phyloP scores from a whole-genome alignment of 2,113 vertebrate species.

The Eclectus roratus region DNA sequence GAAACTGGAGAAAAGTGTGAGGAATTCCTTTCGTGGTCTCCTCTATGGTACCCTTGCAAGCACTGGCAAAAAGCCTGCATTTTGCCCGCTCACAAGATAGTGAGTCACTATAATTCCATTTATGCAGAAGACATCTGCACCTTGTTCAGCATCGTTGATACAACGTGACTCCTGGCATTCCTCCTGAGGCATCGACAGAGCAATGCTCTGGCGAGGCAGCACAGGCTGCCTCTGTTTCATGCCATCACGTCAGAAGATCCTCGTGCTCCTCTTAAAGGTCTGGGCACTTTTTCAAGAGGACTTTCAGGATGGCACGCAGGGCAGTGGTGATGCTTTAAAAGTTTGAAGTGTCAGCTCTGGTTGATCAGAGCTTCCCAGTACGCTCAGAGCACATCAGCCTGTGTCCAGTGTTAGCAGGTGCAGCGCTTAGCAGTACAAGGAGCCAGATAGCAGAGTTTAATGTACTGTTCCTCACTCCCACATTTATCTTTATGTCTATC shows the following conservation, averaged over 20 bases:
- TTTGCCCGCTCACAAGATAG: neutral
- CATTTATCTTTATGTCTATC: constrained; percentile 2
- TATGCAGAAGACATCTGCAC: neutral
- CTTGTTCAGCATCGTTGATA: neutral
- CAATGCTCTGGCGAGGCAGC: neutral
- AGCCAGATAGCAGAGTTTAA: neutral
- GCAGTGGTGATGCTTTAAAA: neutral
- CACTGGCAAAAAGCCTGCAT: neutral
- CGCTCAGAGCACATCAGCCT: neutral
- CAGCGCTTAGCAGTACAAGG: neutral
- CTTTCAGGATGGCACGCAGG: neutral
- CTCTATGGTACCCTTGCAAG: neutral
- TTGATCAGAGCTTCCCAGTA: neutral
- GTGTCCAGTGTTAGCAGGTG: neutral
- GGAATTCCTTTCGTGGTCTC: neutral
- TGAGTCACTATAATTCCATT: neutral
- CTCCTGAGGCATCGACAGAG: neutral
- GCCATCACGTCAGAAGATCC: neutral
- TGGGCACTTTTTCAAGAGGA: constrained; percentile 6
- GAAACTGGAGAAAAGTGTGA: neutral
- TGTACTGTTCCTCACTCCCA: neutral
- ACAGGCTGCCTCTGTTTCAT: neutral
- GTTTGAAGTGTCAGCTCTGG: neutral
- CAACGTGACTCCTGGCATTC: neutral
- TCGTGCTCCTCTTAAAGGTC: neutral